Evolutionary conservation across 2,797 vertebrate species (phyloP), one percentile per base, ranked within the genome.

Genomic region (Hirundo rustica): DNA sequence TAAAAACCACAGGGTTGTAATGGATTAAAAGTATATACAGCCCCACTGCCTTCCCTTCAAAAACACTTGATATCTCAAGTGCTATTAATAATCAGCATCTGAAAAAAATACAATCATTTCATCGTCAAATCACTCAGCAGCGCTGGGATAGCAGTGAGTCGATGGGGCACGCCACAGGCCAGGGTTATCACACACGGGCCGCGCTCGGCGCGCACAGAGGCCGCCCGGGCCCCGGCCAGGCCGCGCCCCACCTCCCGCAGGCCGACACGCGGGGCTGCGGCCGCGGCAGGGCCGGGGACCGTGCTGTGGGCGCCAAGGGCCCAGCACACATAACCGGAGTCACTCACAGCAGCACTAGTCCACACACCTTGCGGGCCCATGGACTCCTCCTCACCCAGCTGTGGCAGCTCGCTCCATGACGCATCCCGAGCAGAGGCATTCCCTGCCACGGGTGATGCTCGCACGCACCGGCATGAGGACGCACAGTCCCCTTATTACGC

Each of bases 161-260:
- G 42, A 36, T 64, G 3, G 16, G 66, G 27, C 75, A 34, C 0
- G 0, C 40, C 75, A 42, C 36, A 40, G 45, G 32, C 29, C 29
- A 2, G 21, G 55, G 17, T 17, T 40, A 2, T 14, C 1, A 0
- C 7, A n/a, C 25, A 1, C 11, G 3, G 13, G 47, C 38, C 2
- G 5, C 5, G 2, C 2, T 5, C 5, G 2, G 9, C 0, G 1
- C 0, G 0, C 36, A 2, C 51, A 20, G 18, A 54, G 25, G 44
- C 67, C 17, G 51, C 27, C 0, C 0, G 38, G 61, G 54, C 67
- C 76, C 3, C 3, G 30, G 32, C 32, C 32, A 2, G 36, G 51
- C 51, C 40, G 0, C 1, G 30, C 36, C 23, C 32, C 10, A 3
- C 57, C 34, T 17, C 57, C n/a, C 22, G 23, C 23, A 4, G 34